These are phyloP conservation scores for Adoxophyes honmai DNA, from an alignment of 1,140 invertebrate genomes.

Conservation along the genomic window DNA sequence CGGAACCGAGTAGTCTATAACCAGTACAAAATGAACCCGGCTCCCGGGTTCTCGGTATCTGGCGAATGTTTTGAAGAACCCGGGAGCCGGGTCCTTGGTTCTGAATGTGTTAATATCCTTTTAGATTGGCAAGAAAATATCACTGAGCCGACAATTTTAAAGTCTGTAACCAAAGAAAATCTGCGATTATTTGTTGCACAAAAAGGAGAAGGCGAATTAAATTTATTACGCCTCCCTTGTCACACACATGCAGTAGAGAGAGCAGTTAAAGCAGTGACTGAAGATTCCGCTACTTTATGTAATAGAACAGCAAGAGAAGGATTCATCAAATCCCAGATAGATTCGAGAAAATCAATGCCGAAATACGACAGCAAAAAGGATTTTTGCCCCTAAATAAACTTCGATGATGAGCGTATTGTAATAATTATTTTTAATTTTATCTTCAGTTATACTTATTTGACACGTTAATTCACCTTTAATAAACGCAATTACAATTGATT, in stretches of 20 bases:
- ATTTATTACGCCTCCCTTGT: slow-evolving; percentile 20
- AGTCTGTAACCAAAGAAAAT: slow-evolving; percentile 11
- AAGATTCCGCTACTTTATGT: slow-evolving; percentile 11
- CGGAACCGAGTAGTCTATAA: too few species aligned
- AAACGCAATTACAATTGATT: too few species aligned
- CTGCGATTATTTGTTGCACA: slow-evolving; percentile 10
- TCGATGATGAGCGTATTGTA: too few species aligned
- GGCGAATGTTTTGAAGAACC: too few species aligned
- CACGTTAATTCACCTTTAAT: too few species aligned
- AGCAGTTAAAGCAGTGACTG: slow-evolving; percentile 21
- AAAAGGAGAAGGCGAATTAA: background rate
- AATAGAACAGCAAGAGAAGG: background rate
- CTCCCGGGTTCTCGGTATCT: too few species aligned
- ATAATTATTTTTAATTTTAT: too few species aligned
- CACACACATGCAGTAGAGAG: slow-evolving; percentile 24
- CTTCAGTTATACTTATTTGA: too few species aligned
- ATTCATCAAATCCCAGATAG: background rate
- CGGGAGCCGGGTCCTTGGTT: too few species aligned
- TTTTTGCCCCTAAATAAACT: too few species aligned
- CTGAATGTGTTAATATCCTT: too few species aligned
- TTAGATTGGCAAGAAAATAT: background rate
- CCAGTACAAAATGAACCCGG: too few species aligned
- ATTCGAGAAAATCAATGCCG: slow-evolving; percentile 18
- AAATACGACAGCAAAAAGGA: slow-evolving; percentile 20
- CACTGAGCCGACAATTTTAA: slow-evolving; percentile 6